Conservation (phyloP, 2,888 invertebrate species). For the Dicroscelio sp. region DNA sequence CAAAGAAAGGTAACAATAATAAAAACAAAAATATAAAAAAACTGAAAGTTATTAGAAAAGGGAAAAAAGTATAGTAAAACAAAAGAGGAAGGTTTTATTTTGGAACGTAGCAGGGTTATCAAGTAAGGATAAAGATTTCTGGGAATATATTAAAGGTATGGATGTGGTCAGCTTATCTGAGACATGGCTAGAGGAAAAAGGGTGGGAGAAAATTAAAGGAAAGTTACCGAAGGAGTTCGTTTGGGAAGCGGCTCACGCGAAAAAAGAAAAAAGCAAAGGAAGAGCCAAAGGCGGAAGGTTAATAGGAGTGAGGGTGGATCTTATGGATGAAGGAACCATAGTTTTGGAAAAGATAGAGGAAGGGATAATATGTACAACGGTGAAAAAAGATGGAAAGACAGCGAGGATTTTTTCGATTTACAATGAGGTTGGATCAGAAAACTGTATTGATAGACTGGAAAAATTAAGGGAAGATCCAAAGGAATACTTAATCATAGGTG, state of each 20-base stretch:
- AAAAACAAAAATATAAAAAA: no score
- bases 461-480: not conserved
- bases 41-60: no score
- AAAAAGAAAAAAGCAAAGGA: conserved; percentile 6
- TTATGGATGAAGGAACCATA: not conserved
- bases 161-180: not conserved
- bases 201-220: not conserved
- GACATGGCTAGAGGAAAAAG: conserved; percentile 10
- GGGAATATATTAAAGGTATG: conserved; percentile 8
- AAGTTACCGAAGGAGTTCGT: not conserved
- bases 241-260: not conserved
- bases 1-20: no score
- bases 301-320: not conserved
- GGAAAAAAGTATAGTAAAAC: no score
- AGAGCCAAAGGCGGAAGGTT: not conserved
- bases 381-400: not conserved
- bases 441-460: not conserved
- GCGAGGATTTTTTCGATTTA: not conserved
- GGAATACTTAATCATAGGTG: conserved; percentile 35
- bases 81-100: no score
- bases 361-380: not conserved
- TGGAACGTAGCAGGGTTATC: conserved; percentile 14
- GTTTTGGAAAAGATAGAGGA: no score
- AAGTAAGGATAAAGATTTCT: not conserved
- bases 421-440: not conserved